Base-by-base conservation (phyloP, 2,888 invertebrate genomes). In the Clusia tigrina region DNA sequence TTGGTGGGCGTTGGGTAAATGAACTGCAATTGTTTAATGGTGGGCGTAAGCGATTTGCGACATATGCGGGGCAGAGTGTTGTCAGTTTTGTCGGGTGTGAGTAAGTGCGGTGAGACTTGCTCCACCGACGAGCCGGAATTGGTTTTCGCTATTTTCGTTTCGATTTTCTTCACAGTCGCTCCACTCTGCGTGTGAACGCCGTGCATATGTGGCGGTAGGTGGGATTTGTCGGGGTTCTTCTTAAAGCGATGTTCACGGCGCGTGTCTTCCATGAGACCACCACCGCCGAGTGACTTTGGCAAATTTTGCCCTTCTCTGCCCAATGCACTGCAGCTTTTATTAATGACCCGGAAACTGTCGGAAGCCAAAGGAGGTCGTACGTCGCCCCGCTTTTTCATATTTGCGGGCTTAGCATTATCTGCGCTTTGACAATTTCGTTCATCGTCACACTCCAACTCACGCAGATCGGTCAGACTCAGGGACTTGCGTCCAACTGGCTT, bases 1-100 rank as follows among this genome's bases (percentile, higher is more conserved):
- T 55, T 55, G 69, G 69, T 22, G 20, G 68, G 59, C 1, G 71
- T 61, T 1, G 70, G 73, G 22, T 74, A 75, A 51, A 74, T 73
- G 51, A 75, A 75, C 5, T 72, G 69, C n/a, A 64, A 57, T 12
- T 61, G 58, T 42, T 65, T 70, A 53, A 66, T 71, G 32, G 79
- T 82, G n/a, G 81, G 77, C 0, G 81, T 79, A 2, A 78, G 69
- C 9, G 76, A 74, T 56, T 78, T 81, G 32, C 83, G 71, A 18
- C 78, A 78, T 9, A 83, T 83, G 37, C 77, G 78, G 0, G 83
- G 83, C 22, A 80, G 60, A 0, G 81, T 82, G 54, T 83, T 83
- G 32, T 81, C 81, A 37, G 74, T 70, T 62, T 74, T 78, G 23
- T 82, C 79, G 5, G 81, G 80, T 6, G 63, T 48, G n/a, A 70